Evolutionary conservation across 2,888 invertebrate species (phyloP).

Genomic region (Erebia palarica): DNA sequence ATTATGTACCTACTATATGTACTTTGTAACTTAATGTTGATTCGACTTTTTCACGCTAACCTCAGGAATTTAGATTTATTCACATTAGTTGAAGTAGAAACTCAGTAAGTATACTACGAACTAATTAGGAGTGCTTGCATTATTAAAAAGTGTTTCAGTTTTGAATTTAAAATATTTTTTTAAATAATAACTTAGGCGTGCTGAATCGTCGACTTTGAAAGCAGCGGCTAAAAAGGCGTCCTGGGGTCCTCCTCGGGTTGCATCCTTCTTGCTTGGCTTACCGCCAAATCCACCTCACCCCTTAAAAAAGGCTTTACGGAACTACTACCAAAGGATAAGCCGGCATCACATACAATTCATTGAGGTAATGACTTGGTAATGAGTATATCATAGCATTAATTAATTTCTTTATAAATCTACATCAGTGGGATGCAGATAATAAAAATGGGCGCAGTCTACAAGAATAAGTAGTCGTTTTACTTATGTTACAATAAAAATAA

Average conservation of each 20-base stretch:
- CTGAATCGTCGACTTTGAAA: conserved; percentile 61
- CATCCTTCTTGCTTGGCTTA: conserved; percentile 71
- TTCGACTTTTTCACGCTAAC: conserved; percentile 57
- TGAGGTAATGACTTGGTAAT: conserved; percentile 65
- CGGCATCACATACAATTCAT: conserved; percentile 72
- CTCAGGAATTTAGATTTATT: conserved; percentile 67
- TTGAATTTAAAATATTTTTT: not conserved
- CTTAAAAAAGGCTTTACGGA: conserved; percentile 68
- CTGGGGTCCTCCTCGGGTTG: conserved; percentile 67
- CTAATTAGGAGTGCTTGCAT: not conserved
- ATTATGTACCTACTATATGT: not conserved
- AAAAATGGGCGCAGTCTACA: too few relatives aligned
- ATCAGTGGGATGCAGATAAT: not conserved
- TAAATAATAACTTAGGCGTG: conserved; percentile 54
- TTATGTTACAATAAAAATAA: too few relatives aligned
- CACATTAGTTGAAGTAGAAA: conserved; percentile 57
- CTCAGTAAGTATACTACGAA: conserved; percentile 53
- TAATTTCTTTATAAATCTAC: not conserved
- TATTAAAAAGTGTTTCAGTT: not conserved
- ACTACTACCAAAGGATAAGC: conserved; percentile 64
- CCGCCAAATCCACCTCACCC: conserved; percentile 70
- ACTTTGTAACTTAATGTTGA: not conserved
- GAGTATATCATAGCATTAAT: not conserved
- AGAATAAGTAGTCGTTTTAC: too few relatives aligned
- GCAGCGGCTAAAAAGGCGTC: conserved; percentile 53